Conservation (phyloP, 1,140 invertebrate genomes). For the Capitella teleta region DNA sequence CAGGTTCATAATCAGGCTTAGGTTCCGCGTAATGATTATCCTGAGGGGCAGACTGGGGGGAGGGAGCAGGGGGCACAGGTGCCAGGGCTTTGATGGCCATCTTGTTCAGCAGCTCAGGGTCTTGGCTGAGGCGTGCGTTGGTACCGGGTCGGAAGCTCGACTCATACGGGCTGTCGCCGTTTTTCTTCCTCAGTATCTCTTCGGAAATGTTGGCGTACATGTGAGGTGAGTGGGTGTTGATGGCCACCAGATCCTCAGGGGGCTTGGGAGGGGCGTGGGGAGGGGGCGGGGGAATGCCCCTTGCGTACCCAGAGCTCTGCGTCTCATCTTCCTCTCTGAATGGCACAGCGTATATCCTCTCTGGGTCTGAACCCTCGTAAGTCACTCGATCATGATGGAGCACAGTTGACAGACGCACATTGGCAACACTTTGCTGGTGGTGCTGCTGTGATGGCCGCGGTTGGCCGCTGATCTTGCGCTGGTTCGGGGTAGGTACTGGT, state of each 20-base stretch:
- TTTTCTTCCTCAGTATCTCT: slow-evolving; percentile 14
- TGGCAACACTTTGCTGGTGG: neutral
- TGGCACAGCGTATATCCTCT: slow-evolving; percentile 3
- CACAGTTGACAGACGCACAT: neutral
- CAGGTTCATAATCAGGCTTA: no score
- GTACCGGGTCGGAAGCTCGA: slow-evolving; percentile 36
- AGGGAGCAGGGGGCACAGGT: neutral
- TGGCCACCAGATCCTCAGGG: slow-evolving; percentile 9
- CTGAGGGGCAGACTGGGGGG: no score
- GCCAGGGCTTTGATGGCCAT: neutral
- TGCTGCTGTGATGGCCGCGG: neutral
- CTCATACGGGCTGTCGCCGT: slow-evolving; percentile 21
- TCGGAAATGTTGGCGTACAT: slow-evolving; percentile 23
- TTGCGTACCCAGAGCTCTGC: neutral
- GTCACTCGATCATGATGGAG: neutral
- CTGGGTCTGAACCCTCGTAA: neutral
- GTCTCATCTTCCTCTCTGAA: neutral
- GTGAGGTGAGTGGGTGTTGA: slow-evolving; percentile 12
- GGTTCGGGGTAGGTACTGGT: neutral
- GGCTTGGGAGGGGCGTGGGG: slow-evolving; percentile 11
- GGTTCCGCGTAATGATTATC: no score
- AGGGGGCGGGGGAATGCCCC: slow-evolving; percentile 13
- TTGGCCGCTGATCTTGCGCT: neutral
- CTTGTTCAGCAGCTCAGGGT: neutral
- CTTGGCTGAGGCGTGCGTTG: slow-evolving; percentile 22